Base-by-base conservation (phyloP, 2,113 vertebrate genomes). In the Cynocephalus volans region DNA sequence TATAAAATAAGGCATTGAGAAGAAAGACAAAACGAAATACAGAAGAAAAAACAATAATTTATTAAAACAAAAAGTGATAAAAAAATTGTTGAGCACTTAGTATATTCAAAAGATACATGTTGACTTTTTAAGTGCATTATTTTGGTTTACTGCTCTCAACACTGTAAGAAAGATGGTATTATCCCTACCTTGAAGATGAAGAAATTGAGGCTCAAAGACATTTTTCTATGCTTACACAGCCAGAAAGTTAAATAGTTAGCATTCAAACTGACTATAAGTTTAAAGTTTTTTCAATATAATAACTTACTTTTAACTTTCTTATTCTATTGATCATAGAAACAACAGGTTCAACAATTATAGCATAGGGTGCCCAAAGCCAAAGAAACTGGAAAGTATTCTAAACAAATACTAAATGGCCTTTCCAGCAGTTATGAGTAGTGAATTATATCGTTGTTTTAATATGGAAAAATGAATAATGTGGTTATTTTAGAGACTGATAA, bases 141-240 rank as follows among this genome's bases (percentile, higher is more conserved):
- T 88, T 97, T 84, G 23, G 3, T 81, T 3, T 82, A 96, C 73
- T 91, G 14, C 36, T 93, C 70, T 92, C 58, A 72, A 64, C 13
- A 81, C 3, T 79, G 0, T 86, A 88, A 90, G 48, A 92, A 9
- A 75, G 5, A 67, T 24, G 13, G 19, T n/a, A 67, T 41, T 82
- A 62, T 10, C 12, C 18, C 33, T 54, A 72, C 2, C 65, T 80
- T 72, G 48, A 36, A 90, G 2, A 64, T 48, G 6, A 95, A 58
- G 13, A 94, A 83, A 92, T 12, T 95, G 62, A 89, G 31, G 21
- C 73, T 92, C 48, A 85, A 73, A 88, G 48, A 82, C 4, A 81
- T 82, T 86, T 91, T 90, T 77, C 62, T 21, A 58, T 62, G 26
- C 24, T 70, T 77, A 85, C 6, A 62, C 17, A 75, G 50, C 33